Evolutionary conservation across 2,113 vertebrate species (phyloP).

Genomic region (Nerophis ophidion): DNA sequence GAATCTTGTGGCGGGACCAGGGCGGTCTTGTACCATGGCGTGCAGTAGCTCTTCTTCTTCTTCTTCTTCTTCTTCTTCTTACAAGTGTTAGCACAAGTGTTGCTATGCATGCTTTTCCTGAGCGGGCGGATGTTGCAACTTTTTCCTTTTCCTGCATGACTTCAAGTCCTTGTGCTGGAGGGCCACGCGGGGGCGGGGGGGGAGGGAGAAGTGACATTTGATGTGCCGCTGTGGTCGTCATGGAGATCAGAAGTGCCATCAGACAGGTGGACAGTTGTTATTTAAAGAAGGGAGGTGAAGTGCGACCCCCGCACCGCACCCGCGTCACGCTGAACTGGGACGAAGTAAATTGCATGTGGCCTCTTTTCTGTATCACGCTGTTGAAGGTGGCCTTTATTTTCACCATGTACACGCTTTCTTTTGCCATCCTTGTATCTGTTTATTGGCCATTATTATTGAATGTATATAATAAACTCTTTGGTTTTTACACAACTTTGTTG

Average conservation of each 20-base stretch:
- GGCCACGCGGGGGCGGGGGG: background rate
- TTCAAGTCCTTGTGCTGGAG: conserved; percentile 57
- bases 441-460: conserved; percentile 72
- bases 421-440: conserved; percentile 64
- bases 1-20: conserved; percentile 27
- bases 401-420: conserved; percentile 56
- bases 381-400: conserved; percentile 51
- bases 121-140: conserved; percentile 19
- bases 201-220: background rate
- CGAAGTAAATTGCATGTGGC: conserved; percentile 62
- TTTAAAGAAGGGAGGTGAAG: background rate
- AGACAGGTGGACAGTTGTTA: conserved; percentile 13
- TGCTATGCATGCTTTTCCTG: conserved; percentile 61
- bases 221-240: conserved; percentile 27
- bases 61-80: conserved; percentile 32
- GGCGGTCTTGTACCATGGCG: background rate
- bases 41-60: conserved; percentile 40
- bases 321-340: conserved; percentile 52
- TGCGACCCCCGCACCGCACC: conserved; percentile 32
- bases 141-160: conserved; percentile 58
- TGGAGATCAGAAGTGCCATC: conserved; percentile 31
- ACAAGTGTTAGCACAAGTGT: conserved; percentile 65
- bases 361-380: conserved; percentile 43
- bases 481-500: conserved; percentile 60
- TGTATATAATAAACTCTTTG: conserved; percentile 76